Evolutionary conservation across 2,888 invertebrate genomes (phyloP).

Genomic region (Congeria kusceri): DNA sequence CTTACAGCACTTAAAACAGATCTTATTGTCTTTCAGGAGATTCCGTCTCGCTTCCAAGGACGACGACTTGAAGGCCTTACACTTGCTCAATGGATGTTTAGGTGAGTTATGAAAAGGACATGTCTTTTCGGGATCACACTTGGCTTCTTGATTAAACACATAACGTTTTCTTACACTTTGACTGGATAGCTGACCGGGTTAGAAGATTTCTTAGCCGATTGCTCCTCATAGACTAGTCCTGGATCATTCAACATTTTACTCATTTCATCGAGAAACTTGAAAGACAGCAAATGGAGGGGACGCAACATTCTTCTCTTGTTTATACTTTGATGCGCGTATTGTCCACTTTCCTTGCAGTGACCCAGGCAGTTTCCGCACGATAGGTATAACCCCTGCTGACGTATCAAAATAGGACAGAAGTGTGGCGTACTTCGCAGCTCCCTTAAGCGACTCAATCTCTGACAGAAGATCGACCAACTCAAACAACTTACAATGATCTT

Average conservation of each 20-base stretch:
- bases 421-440: constrained; percentile 11
- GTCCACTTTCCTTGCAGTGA: constrained; percentile 33
- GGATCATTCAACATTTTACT: constrained; percentile 35
- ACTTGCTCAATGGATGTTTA: no score
- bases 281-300: constrained; percentile 34
- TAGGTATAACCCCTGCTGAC: constrained; percentile 46
- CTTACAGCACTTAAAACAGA: no score
- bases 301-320: neutral
- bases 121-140: no score
- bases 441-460: constrained; percentile 40
- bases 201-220: no score
- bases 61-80: no score
- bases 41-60: no score
- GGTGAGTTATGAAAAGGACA: no score
- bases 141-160: no score
- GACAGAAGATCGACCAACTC: constrained; percentile 37
- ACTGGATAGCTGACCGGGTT: no score
- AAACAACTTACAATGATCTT: constrained; percentile 29
- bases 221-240: constrained; percentile 18
- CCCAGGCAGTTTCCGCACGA: constrained; percentile 49
- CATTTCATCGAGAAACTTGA: constrained; percentile 21
- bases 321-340: constrained; percentile 25
- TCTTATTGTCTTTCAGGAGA: no score
- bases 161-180: no score
- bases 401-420: constrained; percentile 51